Evolutionary conservation across 2,797 vertebrate species (phyloP), one percentile per base, ranked within the genome.

Genomic region (Oreochromis grahami): DNA sequence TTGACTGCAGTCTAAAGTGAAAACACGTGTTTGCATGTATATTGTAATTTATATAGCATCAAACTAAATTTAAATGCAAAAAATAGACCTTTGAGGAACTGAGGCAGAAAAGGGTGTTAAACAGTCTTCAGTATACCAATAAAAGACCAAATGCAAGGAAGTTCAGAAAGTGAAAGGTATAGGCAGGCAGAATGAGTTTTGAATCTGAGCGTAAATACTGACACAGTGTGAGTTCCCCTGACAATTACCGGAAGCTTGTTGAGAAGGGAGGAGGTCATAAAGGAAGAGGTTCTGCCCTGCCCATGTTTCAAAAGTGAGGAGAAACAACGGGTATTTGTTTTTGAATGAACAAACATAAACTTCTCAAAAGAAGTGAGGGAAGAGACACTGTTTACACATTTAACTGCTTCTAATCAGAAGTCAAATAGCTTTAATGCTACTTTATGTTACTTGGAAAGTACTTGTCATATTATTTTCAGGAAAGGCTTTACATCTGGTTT

Each of bases 191-290:
- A 76, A 89, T 84, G 76, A 79, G 86, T 68, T 79, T 80, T 83
- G 79, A 81, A 52, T 86, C 36, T 24, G 78, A 65, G 77, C 48
- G 58, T 89, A 88, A 90, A 89, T 83, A 90, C 76, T 86, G 81
- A 86, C 85, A 85, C 78, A 83, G 83, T 87, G 87, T 91, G 84
- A 77, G 85, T 74, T 81, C 52, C 78, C 53, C 26, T 68, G 83
- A 93, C 93, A 93, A 94, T 90, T 87, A 89, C 91, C 90, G 92
- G 93, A 94, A 94, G 83, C 93, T 94, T 80, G 89, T 92, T 92
- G 90, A 93, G 84, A 55, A 83, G 86, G 90, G 90, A 93, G 87
- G 91, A 88, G 90, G 90, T 90, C 90, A 88, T 89, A 86, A 65
- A 93, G 93, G 89, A 93, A 94, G 85, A 81, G 85, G 51, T 80